phyloP scores from a whole-genome alignment of 2,797 vertebrate species.

The Crypturellus tataupa region DNA sequence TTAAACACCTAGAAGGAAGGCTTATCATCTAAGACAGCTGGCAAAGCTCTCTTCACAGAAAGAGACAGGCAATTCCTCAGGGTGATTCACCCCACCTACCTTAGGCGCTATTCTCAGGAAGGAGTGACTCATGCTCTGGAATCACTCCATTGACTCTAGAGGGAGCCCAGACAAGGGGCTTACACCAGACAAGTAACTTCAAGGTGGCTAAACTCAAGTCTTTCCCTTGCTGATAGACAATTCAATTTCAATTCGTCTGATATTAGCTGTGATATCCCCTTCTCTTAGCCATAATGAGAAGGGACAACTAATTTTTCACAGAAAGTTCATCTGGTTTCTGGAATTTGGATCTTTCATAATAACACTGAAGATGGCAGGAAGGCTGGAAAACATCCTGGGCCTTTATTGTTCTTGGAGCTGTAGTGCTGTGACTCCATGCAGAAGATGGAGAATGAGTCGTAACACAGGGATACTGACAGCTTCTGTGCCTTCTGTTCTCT shows the following conservation, averaged over 20 bases:
- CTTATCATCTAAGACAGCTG: background rate
- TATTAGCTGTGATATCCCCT: background rate
- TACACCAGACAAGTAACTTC: background rate
- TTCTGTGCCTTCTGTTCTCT: background rate
- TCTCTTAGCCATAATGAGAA: background rate
- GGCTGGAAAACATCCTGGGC: background rate
- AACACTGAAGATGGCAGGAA: background rate
- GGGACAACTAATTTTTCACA: background rate
- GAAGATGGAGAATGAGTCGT: background rate
- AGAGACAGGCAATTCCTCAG: constrained; percentile 7
- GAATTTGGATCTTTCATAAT: background rate
- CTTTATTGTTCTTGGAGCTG: background rate
- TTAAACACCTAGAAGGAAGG: constrained; percentile 11
- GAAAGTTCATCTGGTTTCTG: background rate
- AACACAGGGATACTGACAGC: accelerated
- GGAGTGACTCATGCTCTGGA: background rate
- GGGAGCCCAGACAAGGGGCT: background rate
- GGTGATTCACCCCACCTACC: constrained; percentile 31
- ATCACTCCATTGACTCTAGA: background rate
- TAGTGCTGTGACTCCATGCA: background rate
- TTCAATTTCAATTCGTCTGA: background rate
- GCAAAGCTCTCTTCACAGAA: background rate
- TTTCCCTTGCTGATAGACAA: background rate
- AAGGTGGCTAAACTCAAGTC: background rate
- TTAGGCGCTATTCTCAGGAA: constrained; percentile 16